Evolutionary conservation across 2,113 vertebrate genomes (phyloP).

Genomic region (Sylvietta virens): DNA sequence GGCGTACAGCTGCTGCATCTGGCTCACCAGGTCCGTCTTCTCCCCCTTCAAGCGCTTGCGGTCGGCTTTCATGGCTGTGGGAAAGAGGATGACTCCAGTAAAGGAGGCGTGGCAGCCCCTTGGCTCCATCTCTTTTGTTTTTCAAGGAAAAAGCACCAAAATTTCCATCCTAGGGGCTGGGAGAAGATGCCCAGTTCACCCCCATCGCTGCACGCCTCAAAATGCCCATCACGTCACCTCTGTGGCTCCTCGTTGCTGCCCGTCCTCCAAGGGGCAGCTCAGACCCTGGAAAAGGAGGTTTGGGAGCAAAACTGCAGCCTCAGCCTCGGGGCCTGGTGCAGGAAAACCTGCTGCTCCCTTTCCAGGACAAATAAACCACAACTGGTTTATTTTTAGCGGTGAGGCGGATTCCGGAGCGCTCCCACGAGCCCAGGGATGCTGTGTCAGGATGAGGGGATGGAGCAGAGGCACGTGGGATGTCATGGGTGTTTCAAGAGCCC

Average conservation of each 20-base stretch:
- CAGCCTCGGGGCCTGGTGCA: fast-evolving
- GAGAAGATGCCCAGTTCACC: not conserved
- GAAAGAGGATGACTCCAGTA: not conserved
- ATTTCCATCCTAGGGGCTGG: fast-evolving
- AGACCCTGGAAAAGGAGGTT: not conserved
- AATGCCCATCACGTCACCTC: fast-evolving
- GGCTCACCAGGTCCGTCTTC: conserved; percentile 93
- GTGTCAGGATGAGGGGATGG: not conserved
- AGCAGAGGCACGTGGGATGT: not conserved
- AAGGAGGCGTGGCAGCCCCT: fast-evolving
- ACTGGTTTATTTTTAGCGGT: not conserved
- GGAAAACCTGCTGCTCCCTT: not conserved
- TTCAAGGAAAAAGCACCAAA: not conserved
- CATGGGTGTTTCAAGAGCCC: not conserved
- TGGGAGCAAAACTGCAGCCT: not conserved
- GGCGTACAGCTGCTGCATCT: conserved; percentile 98
- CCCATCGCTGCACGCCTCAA: fast-evolving
- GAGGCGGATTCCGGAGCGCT: not conserved
- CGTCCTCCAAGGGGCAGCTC: not conserved
- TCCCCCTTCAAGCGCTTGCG: conserved; percentile 93
- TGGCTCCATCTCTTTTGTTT: not conserved
- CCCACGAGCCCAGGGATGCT: not conserved
- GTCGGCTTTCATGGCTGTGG: conserved; percentile 94
- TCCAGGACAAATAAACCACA: conserved; percentile 33
- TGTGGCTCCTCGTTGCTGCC: fast-evolving